Evolutionary conservation across 2,888 invertebrate genomes (phyloP), one percentile per base, ranked within the genome.

Genomic region (Byasa hedistus): DNA sequence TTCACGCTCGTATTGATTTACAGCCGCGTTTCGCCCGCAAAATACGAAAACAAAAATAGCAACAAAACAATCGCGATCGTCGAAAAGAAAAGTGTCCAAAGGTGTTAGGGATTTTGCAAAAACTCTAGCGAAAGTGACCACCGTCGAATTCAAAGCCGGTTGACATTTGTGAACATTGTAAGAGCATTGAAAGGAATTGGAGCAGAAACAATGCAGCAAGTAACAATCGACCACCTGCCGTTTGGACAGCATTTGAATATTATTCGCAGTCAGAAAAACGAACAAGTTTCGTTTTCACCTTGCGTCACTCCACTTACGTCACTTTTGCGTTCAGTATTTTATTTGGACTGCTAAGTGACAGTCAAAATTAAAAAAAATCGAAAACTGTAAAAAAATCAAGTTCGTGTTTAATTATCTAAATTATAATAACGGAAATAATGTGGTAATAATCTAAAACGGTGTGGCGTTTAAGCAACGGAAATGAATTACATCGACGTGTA

Each of bases 181-280:
- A 51, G 58, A n/a, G 67, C 64, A 68, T 69, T 71, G 63, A 61
- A 64, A 66, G 61, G 69, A 72, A 69, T 68, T 68, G 69, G 69
- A 78, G 85, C 81, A 83, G 70, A 57, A 62, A 75, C 74, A 76
- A 75, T 69, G 72, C 65, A 66, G 27, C 56, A 57, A 54, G 70
- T 69, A 58, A 86, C 83, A 86, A 86, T 82, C 77, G 86, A 80
- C 88, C 90, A 85, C 90, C 90, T 85, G 86, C 82, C 69, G 89
- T 80, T 84, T 71, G 69, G 70, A 69, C 70, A 72, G 75, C 71
- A 85, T 89, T 89, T 87, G 86, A 86, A 90, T 89, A 88, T 86
- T 87, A 87, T 90, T 89, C 81, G 86, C 85, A 80, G 80, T 78
- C 71, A 73, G 78, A 17, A 75, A 78, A 79, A 65, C 10, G 12